Evolutionary conservation across 2,113 vertebrate species (phyloP).

Genomic region (Prolemur simus): DNA sequence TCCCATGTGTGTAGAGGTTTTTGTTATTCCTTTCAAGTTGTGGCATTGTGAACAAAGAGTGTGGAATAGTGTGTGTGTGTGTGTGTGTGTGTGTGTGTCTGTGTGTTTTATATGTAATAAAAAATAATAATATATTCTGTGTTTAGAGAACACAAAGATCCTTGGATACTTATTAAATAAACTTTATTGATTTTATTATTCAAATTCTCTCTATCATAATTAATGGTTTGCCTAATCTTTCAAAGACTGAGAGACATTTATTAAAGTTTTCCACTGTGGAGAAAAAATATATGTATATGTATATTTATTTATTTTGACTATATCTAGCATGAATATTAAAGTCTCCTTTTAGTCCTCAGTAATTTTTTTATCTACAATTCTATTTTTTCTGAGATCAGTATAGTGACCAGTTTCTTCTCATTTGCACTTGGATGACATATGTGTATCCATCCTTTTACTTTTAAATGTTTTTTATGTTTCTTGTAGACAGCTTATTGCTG

Average conservation of each 20-base stretch:
- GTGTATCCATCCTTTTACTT: neutral
- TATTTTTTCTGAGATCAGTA: neutral
- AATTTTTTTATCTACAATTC: neutral
- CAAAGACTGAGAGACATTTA: neutral
- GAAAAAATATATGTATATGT: neutral
- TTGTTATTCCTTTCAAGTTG: neutral
- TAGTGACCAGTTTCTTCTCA: neutral
- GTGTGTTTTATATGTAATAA: neutral
- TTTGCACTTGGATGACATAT: neutral
- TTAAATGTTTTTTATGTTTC: neutral
- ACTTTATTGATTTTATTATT: neutral
- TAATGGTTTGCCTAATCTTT: neutral
- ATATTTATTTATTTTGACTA: neutral
- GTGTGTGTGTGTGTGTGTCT: no score
- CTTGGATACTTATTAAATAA: neutral
- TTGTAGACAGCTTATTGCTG: neutral
- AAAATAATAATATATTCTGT: neutral
- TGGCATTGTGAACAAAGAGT: neutral
- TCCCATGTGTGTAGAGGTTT: neutral
- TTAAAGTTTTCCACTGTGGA: neutral
- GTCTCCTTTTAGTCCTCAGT: neutral
- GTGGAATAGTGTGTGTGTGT: neutral
- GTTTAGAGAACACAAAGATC: neutral
- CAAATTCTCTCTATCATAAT: neutral
- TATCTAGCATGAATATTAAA: neutral